These are phyloP conservation scores for Aptenodytes forsteri DNA, from an alignment of 2,113 vertebrate genomes.

Conservation along the genomic window DNA sequence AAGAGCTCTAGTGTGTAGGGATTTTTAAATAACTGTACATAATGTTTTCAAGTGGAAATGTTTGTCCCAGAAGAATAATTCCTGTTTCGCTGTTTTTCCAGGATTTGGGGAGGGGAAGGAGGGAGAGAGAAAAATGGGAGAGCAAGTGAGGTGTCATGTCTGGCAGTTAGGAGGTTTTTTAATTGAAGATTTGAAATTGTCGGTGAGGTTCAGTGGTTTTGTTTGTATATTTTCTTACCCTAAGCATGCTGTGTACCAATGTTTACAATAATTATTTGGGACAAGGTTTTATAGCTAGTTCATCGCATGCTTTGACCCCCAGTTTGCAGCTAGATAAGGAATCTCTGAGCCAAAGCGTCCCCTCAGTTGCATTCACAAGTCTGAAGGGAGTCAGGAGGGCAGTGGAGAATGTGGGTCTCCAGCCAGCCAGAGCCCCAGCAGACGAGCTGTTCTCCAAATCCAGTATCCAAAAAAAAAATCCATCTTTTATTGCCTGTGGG, in stretches of 20 bases:
- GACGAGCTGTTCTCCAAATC: not conserved
- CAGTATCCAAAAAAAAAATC: not conserved
- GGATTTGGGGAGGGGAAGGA: not conserved
- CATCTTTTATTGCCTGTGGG: not conserved
- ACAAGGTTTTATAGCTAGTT: not conserved
- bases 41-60: not conserved
- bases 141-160: not conserved
- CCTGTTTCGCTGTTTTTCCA: not conserved
- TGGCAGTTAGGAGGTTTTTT: not conserved
- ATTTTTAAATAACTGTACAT: not conserved
- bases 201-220: not conserved
- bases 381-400: not conserved
- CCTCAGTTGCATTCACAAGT: not conserved
- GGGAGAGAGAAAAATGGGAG: not conserved
- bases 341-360: not conserved
- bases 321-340: not conserved
- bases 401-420: not conserved
- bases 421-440: not conserved
- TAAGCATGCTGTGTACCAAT: not conserved
- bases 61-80: not conserved
- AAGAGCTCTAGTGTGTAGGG: not conserved
- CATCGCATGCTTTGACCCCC: not conserved
- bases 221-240: not conserved
- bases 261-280: not conserved
- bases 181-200: not conserved